Evolutionary conservation across 2,797 vertebrate genomes (phyloP).

Genomic region (Neostethus bicornis): DNA sequence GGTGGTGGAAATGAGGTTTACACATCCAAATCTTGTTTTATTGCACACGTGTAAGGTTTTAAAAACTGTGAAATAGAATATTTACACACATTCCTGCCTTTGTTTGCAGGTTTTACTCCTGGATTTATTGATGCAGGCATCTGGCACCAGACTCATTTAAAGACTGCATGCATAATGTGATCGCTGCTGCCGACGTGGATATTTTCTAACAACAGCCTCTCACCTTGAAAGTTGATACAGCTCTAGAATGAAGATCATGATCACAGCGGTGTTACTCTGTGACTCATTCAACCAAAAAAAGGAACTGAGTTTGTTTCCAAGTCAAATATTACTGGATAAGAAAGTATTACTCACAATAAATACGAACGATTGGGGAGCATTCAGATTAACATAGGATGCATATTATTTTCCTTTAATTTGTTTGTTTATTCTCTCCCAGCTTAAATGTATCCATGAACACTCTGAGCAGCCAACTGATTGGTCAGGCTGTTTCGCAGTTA

Average conservation of each 20-base stretch:
- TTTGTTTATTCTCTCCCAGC: too few relatives aligned
- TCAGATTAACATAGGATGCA: neutral
- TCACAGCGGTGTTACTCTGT: neutral
- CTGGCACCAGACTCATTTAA: neutral
- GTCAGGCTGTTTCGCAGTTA: too few relatives aligned
- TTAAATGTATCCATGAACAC: too few relatives aligned
- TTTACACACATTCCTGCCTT: neutral
- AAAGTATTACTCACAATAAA: too few relatives aligned
- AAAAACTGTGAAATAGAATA: neutral
- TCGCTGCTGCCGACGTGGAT: neutral
- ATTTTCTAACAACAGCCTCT: neutral
- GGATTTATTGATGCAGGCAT: neutral
- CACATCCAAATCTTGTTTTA: too few relatives aligned
- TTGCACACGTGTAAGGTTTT: too few relatives aligned
- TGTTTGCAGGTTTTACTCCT: neutral
- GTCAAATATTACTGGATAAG: neutral
- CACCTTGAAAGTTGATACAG: neutral
- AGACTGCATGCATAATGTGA: neutral
- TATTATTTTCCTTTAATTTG: too few relatives aligned
- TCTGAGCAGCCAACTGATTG: too few relatives aligned
- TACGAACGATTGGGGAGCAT: too few relatives aligned
- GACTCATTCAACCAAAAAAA: neutral
- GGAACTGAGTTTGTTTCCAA: neutral
- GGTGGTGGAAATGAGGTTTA: too few relatives aligned
- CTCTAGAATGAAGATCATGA: neutral